phyloP scores from a whole-genome alignment of 2,797 vertebrate genomes.

The Hylomyscus alleni region DNA sequence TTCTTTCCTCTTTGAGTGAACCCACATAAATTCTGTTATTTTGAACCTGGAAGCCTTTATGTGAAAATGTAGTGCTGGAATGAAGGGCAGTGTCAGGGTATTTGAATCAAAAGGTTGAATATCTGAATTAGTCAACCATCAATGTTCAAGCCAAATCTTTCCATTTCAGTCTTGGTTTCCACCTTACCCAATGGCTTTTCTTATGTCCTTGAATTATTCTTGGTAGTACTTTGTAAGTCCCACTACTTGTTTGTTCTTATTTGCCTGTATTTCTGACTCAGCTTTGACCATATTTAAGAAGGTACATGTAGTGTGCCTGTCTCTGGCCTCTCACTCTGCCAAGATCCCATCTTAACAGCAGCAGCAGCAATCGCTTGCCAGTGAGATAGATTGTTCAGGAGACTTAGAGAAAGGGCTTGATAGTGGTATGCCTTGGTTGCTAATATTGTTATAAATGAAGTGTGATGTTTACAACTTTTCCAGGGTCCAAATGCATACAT shows the following conservation, averaged over 20 bases:
- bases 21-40: background rate
- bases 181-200: background rate
- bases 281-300: background rate
- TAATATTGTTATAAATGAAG: constrained; percentile 2
- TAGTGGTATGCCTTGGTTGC: background rate
- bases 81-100: background rate
- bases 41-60: background rate
- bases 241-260: background rate
- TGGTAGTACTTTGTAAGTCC: background rate
- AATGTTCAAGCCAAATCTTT: background rate
- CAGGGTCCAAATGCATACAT: background rate
- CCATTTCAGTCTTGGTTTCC: background rate
- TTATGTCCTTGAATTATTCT: background rate
- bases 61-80: background rate
- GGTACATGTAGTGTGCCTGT: background rate
- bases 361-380: background rate
- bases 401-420: background rate
- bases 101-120: background rate
- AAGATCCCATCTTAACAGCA: background rate
- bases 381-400: background rate
- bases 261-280: background rate
- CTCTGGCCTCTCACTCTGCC: background rate
- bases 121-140: background rate
- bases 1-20: background rate
- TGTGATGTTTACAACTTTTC: background rate